phyloP scores from a whole-genome alignment of 2,113 vertebrate genomes.

The Sterrhoptilus dennistouni region DNA sequence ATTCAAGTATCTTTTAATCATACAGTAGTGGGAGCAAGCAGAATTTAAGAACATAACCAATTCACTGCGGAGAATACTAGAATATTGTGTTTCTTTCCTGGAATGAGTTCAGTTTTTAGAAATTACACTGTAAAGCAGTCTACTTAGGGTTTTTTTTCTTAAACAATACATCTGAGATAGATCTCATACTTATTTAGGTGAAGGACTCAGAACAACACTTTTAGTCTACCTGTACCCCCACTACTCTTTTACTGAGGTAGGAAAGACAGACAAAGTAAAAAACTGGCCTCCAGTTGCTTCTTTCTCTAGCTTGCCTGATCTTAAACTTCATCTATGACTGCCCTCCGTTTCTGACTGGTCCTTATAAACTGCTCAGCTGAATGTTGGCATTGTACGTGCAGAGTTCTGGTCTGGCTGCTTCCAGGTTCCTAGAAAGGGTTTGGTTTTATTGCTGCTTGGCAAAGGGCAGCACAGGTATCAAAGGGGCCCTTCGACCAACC shows the following conservation, averaged over 20 bases:
- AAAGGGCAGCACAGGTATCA: neutral
- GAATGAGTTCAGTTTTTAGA: neutral
- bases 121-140: neutral
- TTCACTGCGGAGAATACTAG: neutral
- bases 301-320: neutral
- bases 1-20: neutral
- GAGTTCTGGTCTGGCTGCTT: neutral
- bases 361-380: neutral
- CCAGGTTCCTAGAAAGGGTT: slow-evolving; percentile 27
- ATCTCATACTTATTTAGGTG: neutral
- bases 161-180: neutral
- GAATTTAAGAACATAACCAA: neutral
- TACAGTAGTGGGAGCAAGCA: neutral
- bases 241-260: neutral
- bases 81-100: neutral
- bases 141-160: neutral
- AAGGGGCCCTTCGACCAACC: neutral
- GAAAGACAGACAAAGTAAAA: neutral
- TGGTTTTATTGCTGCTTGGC: slow-evolving; percentile 17
- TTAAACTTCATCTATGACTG: neutral
- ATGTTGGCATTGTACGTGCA: neutral
- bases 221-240: neutral
- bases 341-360: neutral
- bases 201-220: neutral
- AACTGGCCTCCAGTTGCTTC: neutral